Conservation (phyloP, 2,797 vertebrate genomes). For the Sebastes ruberrimus region DNA sequence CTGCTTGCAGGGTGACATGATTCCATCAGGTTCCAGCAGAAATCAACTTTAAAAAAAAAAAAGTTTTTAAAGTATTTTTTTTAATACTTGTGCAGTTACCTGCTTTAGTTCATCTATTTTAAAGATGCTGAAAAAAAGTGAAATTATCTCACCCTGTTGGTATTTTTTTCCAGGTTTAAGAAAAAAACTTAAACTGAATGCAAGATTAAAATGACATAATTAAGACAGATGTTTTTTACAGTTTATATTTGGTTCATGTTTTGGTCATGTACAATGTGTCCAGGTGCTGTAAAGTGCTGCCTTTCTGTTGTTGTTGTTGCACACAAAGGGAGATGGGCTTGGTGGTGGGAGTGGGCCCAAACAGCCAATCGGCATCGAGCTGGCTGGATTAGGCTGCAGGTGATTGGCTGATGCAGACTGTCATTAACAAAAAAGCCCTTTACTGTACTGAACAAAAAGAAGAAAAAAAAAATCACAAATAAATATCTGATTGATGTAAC, state of each 20-base stretch:
- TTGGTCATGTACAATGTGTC: slow-evolving; percentile 25
- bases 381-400: slow-evolving; percentile 38
- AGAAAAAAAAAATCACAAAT: slow-evolving; percentile 37
- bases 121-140: not conserved
- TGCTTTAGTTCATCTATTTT: slow-evolving; percentile 8
- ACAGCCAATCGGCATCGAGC: slow-evolving; percentile 72
- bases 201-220: slow-evolving; percentile 16
- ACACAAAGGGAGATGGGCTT: slow-evolving; percentile 60
- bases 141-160: slow-evolving; percentile 21
- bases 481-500: slow-evolving; percentile 55
- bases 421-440: slow-evolving; percentile 33
- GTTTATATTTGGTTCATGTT: slow-evolving; percentile 21
- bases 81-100: not conserved
- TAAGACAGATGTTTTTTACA: slow-evolving; percentile 14
- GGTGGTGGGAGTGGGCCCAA: slow-evolving; percentile 70
- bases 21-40: not conserved
- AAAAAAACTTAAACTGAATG: not conserved
- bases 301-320: slow-evolving; percentile 51
- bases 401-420: slow-evolving; percentile 54
- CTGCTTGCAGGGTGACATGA: slow-evolving; percentile 4
- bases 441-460: slow-evolving; percentile 30
- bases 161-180: slow-evolving; percentile 15
- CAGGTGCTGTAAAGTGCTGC: slow-evolving; percentile 36
- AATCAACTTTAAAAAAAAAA: not conserved
- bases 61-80: slow-evolving; percentile 5